phyloP scores from a whole-genome alignment of 37 sponge, comb jelly and placozoan species.

The Haliclona indistincta region DNA sequence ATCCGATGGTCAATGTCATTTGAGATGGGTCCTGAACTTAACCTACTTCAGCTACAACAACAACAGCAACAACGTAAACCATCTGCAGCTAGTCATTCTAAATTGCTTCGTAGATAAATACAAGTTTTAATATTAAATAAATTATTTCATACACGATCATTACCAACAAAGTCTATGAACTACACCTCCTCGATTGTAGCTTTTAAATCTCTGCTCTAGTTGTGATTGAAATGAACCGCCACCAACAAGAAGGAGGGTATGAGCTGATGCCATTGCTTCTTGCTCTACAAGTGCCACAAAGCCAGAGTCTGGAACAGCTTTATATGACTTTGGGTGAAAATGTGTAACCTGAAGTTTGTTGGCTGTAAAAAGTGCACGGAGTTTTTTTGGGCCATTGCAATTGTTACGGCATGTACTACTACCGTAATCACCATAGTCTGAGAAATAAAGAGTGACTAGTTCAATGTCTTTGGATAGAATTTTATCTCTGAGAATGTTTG shows the following conservation, averaged over 20 bases:
- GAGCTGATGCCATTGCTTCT: constrained; percentile 16
- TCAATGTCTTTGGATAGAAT: background rate
- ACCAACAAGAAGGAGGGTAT: constrained; percentile 34
- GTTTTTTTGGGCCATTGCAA: constrained; percentile 11
- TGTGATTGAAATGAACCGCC: constrained; percentile 57
- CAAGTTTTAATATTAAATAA: background rate
- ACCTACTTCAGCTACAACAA: too few relatives aligned
- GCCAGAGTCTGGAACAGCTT: constrained; percentile 31
- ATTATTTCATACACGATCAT: too few relatives aligned
- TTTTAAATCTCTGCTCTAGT: background rate
- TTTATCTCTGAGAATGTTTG: background rate
- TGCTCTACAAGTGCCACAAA: constrained; percentile 42
- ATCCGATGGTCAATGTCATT: background rate
- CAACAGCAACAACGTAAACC: too few relatives aligned
- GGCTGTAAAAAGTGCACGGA: background rate
- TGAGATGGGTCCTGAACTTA: background rate
- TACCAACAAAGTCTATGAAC: too few relatives aligned
- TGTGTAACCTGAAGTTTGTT: background rate
- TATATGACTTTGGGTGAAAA: constrained; percentile 13
- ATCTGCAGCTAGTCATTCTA: too few relatives aligned
- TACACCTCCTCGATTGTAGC: too few relatives aligned
- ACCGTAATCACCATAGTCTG: constrained; percentile 41
- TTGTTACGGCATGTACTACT: constrained; percentile 28
- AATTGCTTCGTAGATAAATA: background rate
- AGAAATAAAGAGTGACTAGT: background rate